phyloP scores from a whole-genome alignment of 2,113 vertebrate species.

The Brachyistius frenatus region DNA sequence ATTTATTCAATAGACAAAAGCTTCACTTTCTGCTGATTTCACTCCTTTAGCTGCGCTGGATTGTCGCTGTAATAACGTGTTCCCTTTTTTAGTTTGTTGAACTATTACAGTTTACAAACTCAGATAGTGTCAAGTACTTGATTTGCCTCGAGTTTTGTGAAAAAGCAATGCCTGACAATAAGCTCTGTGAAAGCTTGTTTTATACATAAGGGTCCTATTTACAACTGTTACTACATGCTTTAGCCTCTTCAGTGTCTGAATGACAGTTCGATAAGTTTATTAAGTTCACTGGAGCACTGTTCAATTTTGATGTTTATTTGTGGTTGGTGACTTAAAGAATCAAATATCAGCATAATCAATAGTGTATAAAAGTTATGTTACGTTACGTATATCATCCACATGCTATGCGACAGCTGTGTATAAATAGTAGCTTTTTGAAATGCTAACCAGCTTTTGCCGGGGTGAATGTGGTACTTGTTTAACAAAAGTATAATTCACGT shows the following conservation, averaged over 20 bases:
- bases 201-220: background rate
- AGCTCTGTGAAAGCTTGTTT: background rate
- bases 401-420: background rate
- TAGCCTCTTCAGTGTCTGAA: background rate
- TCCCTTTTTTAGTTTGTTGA: too few relatives aligned
- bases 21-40: background rate
- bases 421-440: constrained; percentile 6
- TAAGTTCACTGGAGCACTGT: too few relatives aligned
- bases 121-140: too few relatives aligned
- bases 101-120: too few relatives aligned
- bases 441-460: background rate
- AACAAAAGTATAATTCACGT: constrained; percentile 19
- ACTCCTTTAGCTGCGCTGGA: background rate
- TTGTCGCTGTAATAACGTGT: background rate
- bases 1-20: constrained; percentile 17
- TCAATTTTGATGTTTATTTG: too few relatives aligned
- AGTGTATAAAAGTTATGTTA: background rate
- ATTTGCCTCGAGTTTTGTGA: background rate
- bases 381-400: background rate
- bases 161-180: background rate
- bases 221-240: background rate
- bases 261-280: background rate
- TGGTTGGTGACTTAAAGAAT: too few relatives aligned
- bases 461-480: constrained; percentile 5
- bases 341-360: background rate